Evolutionary conservation across 2,113 vertebrate genomes (phyloP).

Genomic region (Butorides virescens): DNA sequence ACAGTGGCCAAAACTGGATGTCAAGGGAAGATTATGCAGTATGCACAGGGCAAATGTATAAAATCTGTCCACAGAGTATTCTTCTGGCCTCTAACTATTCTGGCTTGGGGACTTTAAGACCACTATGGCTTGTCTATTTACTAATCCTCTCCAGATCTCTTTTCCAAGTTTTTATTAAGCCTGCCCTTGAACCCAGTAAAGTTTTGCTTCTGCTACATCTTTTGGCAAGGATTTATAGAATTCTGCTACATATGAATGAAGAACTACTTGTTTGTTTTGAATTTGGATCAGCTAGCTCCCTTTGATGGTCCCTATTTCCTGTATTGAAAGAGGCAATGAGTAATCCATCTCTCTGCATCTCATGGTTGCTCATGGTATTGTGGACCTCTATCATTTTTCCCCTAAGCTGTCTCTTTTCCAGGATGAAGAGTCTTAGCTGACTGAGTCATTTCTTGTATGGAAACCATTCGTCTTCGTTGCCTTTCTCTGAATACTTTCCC

Average conservation of each 20-base stretch:
- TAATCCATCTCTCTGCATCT: neutral
- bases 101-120: neutral
- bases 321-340: neutral
- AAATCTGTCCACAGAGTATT: neutral
- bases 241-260: neutral
- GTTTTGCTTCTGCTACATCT: neutral
- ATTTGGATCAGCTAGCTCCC: neutral
- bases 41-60: neutral
- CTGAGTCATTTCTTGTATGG: neutral
- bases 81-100: neutral
- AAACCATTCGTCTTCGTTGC: neutral
- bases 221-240: neutral
- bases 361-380: neutral
- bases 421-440: neutral
- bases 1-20: neutral
- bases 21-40: neutral
- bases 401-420: neutral
- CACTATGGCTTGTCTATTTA: neutral
- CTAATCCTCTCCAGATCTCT: neutral
- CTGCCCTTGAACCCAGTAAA: neutral
- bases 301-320: neutral
- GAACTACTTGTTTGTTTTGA: constrained; percentile 16
- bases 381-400: neutral
- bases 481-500: neutral
- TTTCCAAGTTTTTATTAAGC: neutral